Conservation (phyloP, 2,888 invertebrate species). For the Junonia oenone region DNA sequence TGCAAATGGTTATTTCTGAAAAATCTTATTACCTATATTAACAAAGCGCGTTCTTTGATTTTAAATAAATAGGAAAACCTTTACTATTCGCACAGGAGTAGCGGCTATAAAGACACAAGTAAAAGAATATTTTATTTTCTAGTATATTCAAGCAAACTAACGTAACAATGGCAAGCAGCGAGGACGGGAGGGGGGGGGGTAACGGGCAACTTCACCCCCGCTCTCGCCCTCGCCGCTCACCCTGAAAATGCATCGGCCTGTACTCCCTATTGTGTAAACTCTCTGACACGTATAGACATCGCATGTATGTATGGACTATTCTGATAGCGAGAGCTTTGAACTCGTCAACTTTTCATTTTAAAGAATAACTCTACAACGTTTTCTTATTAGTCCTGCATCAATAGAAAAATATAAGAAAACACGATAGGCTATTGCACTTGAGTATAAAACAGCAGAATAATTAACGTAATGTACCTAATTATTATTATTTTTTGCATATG, state of each 20-base stretch:
- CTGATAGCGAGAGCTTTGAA: conserved; percentile 31
- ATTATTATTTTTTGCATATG: not conserved
- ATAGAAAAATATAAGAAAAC: not conserved
- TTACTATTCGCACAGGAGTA: conserved; percentile 60
- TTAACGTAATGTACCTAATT: not conserved
- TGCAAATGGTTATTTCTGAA: not conserved
- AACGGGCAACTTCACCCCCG: conserved; percentile 47
- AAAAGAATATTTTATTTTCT: conserved; percentile 72
- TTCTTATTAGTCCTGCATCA: not conserved
- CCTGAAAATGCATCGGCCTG: conserved; percentile 51
- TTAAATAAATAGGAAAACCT: conserved; percentile 46
- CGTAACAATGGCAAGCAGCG: conserved; percentile 58
- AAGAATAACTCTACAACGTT: conserved; percentile 6
- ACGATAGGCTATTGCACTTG: not conserved
- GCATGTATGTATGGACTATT: conserved; percentile 24
- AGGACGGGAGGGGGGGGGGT: conserved; percentile 42
- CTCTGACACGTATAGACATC: conserved; percentile 34
- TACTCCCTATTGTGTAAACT: conserved; percentile 34
- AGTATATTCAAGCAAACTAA: conserved; percentile 72
- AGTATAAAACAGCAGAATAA: not conserved
- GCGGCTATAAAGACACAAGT: conserved; percentile 60
- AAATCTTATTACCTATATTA: not conserved
- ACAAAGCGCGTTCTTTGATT: not conserved
- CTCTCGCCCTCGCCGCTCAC: conserved; percentile 45
- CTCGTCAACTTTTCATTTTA: conserved; percentile 19